Evolutionary conservation across 2,113 vertebrate species (phyloP).

Genomic region (Anarrhichthys ocellatus): DNA sequence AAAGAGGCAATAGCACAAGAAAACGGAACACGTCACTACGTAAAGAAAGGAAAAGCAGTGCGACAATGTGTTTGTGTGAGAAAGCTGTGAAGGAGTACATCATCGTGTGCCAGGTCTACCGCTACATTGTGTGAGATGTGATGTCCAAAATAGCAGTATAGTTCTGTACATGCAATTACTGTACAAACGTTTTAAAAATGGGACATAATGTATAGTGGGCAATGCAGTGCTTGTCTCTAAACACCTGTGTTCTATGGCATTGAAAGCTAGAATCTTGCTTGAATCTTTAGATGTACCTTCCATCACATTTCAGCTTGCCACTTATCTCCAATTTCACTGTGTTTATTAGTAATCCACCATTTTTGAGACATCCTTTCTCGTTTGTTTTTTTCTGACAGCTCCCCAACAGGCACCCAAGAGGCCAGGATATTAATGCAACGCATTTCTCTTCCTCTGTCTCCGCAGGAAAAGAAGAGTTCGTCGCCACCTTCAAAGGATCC

Average conservation of each 20-base stretch:
- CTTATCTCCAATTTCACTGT: conserved; percentile 3
- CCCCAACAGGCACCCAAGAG: conserved; percentile 31
- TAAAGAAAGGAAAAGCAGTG: not conserved
- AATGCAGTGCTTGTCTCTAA: not conserved
- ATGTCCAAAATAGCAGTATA: conserved; percentile 4
- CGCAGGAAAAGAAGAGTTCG: conserved; percentile 96
- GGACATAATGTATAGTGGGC: no score
- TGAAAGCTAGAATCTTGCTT: not conserved
- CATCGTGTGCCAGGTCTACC: not conserved
- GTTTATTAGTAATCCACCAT: conserved; percentile 33
- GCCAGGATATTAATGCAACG: conserved; percentile 44
- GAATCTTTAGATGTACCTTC: not conserved
- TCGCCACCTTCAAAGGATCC: conserved; percentile 98
- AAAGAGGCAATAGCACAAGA: not conserved
- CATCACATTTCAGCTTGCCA: conserved; percentile 9
- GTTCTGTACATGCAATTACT: not conserved
- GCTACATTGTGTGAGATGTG: not conserved
- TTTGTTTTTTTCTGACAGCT: conserved; percentile 42
- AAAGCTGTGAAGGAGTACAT: not conserved
- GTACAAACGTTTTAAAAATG: not conserved
- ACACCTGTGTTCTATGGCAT: not conserved
- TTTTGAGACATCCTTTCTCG: conserved; percentile 10
- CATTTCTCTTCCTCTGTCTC: conserved; percentile 74
- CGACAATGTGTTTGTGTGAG: not conserved
- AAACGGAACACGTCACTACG: not conserved